Base-by-base conservation (phyloP, 1,140 invertebrate species). In the Prorops nasuta region DNA sequence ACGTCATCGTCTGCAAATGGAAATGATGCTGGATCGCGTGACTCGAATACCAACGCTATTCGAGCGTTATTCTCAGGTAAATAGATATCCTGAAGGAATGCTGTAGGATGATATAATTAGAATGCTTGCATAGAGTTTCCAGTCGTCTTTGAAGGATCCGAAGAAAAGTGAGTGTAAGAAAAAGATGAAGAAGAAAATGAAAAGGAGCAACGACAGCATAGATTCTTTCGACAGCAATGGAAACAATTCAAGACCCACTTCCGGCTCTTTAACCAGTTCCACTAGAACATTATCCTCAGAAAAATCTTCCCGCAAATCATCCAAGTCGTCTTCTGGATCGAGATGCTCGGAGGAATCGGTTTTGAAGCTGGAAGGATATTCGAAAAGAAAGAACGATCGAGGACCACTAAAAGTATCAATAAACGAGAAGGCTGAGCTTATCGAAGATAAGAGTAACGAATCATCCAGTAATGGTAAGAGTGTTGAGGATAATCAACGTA, bases 31-130 rank as follows among this genome's bases (percentile, higher is more conserved):
- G 42, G 81, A 83, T 39, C 78, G 86, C 49, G 86, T 88, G 0
- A 82, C 83, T 38, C 78, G 79, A 54, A 86, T 86, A 58, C 86
- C 86, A 0, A 82, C 85, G 44, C 76, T 87, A 10, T 88, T 87
- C 56, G 85, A 87, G 69, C 75, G 86, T 39, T 83, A 85, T 57
- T 86, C 85, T n/a, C 81, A 84, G 56, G 84, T 85, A 60, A 52
- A 42, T 31, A 20, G 21, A 45, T n/a, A 6, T 28, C 10, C 24
- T 6, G 4, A n/a, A n/a, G n/a, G n/a, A n/a, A n/a, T n/a, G n/a
- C n/a, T n/a, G n/a, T n/a, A n/a, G n/a, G n/a, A n/a, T n/a, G n/a
- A n/a, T n/a, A n/a, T n/a, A n/a, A n/a, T n/a, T n/a, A 28, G 24
- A 28, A 6, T 28, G 4, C 2, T 32, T 42, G 20, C 61, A 12